Conservation (phyloP, 2,888 invertebrate species). For the Dascillus cervinus region DNA sequence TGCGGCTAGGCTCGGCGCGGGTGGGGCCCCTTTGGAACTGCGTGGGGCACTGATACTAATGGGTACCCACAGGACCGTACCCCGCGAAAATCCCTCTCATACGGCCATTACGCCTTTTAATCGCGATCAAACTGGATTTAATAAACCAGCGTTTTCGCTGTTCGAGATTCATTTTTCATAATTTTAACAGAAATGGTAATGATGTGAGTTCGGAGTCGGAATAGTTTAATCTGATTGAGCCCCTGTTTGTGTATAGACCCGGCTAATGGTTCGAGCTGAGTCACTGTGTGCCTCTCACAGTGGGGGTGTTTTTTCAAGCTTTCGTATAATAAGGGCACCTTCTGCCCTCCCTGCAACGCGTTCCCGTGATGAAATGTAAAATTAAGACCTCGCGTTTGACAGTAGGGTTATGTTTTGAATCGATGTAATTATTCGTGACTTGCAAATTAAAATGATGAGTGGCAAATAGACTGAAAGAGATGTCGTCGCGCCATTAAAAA, state of each 20-base stretch:
- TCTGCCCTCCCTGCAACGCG: constrained; percentile 12
- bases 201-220: too few species aligned
- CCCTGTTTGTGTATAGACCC: constrained; percentile 13
- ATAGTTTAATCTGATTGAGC: constrained; percentile 14
- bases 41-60: constrained; percentile 29
- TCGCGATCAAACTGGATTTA: too few species aligned
- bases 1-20: constrained; percentile 38
- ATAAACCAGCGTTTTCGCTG: too few species aligned
- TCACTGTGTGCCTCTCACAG: constrained; percentile 18
- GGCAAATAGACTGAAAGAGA: too few species aligned
- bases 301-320: constrained; percentile 18
- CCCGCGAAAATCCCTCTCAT: too few species aligned
- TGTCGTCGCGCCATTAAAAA: too few species aligned
- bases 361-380: constrained; percentile 11
- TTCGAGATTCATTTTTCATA: too few species aligned
- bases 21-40: constrained; percentile 30
- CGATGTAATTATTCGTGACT: background rate
- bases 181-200: too few species aligned
- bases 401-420: background rate
- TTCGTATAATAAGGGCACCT: constrained; percentile 14
- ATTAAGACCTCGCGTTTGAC: constrained; percentile 12
- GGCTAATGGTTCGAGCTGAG: constrained; percentile 19
- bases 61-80: constrained; percentile 22
- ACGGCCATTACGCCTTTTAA: too few species aligned
- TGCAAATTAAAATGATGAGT: too few species aligned